phyloP scores from a whole-genome alignment of 2,113 vertebrate genomes.

The Neotragus pygmaeus region DNA sequence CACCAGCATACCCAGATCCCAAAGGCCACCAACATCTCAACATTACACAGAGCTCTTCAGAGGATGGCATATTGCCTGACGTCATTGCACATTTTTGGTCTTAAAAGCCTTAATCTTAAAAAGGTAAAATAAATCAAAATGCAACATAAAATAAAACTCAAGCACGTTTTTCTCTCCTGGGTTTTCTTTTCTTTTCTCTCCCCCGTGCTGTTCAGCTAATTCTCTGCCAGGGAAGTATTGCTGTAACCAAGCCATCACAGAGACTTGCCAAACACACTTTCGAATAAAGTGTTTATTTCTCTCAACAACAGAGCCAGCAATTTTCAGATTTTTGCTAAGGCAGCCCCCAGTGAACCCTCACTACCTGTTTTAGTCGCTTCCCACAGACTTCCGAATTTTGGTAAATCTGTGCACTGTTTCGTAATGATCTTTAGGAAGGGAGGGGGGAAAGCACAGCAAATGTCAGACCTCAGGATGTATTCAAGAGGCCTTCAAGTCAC shows the following conservation, averaged over 20 bases:
- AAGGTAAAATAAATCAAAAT: conserved; percentile 24
- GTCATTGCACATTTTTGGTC: neutral
- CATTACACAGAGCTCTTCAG: neutral
- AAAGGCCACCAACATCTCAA: neutral
- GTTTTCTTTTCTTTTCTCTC: conserved; percentile 44
- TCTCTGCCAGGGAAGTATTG: conserved; percentile 39
- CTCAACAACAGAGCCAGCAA: neutral
- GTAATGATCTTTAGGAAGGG: neutral
- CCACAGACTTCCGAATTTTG: neutral
- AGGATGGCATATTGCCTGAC: neutral
- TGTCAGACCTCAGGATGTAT: neutral
- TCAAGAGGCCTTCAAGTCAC: neutral
- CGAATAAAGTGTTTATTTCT: conserved; percentile 44
- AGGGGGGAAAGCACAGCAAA: neutral
- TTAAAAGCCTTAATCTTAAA: neutral
- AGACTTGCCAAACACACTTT: conserved; percentile 52
- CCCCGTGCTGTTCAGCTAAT: conserved; percentile 41
- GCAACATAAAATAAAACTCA: neutral
- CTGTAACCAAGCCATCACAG: conserved; percentile 53
- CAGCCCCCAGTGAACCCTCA: neutral
- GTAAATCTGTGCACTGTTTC: neutral
- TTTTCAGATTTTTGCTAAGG: conserved; percentile 18
- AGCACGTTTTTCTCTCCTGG: conserved; percentile 17
- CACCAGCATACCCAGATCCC: neutral
- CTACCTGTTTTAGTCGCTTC: conserved; percentile 23